A percentile compares a stretch with the other conserved stretches of the same genome.
These are phyloP conservation scores for Tricholaema leucomelas DNA, from an alignment of 2,113 vertebrate species.

Conservation along the genomic window DNA sequence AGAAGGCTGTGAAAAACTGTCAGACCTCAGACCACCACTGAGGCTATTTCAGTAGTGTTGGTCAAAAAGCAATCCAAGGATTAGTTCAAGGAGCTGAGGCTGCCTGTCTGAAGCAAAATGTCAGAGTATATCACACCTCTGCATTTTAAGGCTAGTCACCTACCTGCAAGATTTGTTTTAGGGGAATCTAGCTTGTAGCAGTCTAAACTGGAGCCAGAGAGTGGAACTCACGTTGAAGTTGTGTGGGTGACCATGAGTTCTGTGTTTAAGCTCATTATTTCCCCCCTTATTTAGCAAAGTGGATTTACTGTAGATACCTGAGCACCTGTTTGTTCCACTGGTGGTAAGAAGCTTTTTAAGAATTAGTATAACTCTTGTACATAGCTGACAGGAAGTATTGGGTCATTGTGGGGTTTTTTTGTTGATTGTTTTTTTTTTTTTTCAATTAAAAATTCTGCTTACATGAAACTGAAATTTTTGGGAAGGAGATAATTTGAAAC, in stretches of 20 bases:
- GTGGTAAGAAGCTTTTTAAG: background rate
- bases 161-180: background rate
- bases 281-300: background rate
- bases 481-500: background rate
- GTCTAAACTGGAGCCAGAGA: background rate
- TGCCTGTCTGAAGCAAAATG: background rate
- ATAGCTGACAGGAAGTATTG: background rate
- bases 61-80: background rate
- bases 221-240: background rate
- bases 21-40: background rate
- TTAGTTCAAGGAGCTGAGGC: background rate
- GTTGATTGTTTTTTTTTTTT: accelerated
- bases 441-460: background rate
- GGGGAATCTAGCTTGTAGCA: background rate
- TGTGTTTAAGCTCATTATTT: background rate
- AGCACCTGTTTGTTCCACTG: background rate
- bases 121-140: background rate
- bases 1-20: background rate
- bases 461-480: background rate
- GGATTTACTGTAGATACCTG: background rate
- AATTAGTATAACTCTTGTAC: background rate
- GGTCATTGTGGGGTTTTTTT: background rate
- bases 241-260: background rate
- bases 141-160: background rate
- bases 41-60: background rate